phyloP scores from a whole-genome alignment of 1,140 invertebrate genomes.

The Megalonaias nervosa region DNA sequence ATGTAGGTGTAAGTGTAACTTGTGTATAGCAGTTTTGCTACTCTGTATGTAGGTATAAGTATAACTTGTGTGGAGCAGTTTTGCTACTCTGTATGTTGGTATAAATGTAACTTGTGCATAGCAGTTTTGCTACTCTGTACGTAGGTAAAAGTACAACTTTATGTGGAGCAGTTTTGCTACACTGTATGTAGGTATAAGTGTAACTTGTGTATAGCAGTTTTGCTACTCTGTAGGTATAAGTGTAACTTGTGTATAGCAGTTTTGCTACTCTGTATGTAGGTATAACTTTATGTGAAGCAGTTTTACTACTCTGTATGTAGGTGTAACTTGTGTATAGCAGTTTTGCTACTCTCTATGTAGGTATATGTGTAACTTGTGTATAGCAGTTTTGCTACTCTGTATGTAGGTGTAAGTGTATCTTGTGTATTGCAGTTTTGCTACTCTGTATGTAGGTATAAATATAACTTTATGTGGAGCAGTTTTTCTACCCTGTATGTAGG shows the following conservation, averaged over 20 bases:
- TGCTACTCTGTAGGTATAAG: not conserved
- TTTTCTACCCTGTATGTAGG: too few species aligned
- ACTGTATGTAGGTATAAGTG: slow-evolving; percentile 68
- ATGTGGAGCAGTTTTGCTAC: too few species aligned
- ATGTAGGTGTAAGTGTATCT: slow-evolving; percentile 2
- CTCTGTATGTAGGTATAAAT: too few species aligned
- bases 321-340: slow-evolving; percentile 92
- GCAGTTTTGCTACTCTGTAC: slow-evolving; percentile 49
- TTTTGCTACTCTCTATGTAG: not conserved
- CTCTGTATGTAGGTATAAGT: not conserved
- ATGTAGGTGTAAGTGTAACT: too few species aligned
- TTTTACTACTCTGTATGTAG: slow-evolving; percentile 65
- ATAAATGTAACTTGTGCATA: not conserved
- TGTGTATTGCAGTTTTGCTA: not conserved
- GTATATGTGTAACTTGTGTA: not conserved
- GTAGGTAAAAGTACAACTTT: too few species aligned
- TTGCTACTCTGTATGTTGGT: too few species aligned
- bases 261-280: not conserved
- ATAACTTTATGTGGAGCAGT: too few species aligned
- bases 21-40: too few species aligned
- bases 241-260: not conserved
- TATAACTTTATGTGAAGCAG: not conserved
- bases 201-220: too few species aligned
- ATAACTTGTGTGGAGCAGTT: not conserved
- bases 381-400: too few species aligned